Evolutionary conservation across 2,888 invertebrate genomes (phyloP), one percentile per base, ranked within the genome.

Genomic region (Drosophila putrida): DNA sequence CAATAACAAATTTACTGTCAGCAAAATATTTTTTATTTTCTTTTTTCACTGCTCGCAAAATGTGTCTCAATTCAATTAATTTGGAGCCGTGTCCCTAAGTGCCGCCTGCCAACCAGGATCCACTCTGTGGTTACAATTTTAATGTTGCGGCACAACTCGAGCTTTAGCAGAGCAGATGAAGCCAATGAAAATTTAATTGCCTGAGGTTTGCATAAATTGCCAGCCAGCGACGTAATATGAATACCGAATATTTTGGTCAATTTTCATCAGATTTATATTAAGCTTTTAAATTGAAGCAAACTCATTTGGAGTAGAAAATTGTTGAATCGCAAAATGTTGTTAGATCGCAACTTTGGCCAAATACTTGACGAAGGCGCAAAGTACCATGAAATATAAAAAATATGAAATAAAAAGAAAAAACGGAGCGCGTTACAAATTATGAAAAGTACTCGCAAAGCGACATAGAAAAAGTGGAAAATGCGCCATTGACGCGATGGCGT

Each of bases 1-100:
- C 66, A 55, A 46, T 50, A 50, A 62, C 49, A 31, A 54, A 66
- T 35, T 57, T 57, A 39, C 51, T 58, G 27, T 69, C 39, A 39
- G 15, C 41, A 33, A 20, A 20, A n/a, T n/a, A n/a, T 64, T 47
- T 39, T 57, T 35, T 57, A 64, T 69, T 63, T 46, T 47, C 44
- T 49, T 3, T 63, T 46, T 50, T 41, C 35, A 28, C 36, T 39
- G n/a, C 10, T 36, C 53, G 49, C 13, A 27, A 44, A 60, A 53
- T 61, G 55, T 55, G 53, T 74, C 79, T 61, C 71, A 89, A 89
- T 89, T 89, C 84, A 85, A 88, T 84, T 84, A 83, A 87, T 73
- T 83, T 70, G 20, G 36, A 54, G 61, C 58, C 54, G 49, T 47
- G 50, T 66, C 62, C 81, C 72, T 70, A 78, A 78, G 71, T 69